Base-by-base conservation (phyloP, 1,140 invertebrate species). In the Potamilus streckersoni region DNA sequence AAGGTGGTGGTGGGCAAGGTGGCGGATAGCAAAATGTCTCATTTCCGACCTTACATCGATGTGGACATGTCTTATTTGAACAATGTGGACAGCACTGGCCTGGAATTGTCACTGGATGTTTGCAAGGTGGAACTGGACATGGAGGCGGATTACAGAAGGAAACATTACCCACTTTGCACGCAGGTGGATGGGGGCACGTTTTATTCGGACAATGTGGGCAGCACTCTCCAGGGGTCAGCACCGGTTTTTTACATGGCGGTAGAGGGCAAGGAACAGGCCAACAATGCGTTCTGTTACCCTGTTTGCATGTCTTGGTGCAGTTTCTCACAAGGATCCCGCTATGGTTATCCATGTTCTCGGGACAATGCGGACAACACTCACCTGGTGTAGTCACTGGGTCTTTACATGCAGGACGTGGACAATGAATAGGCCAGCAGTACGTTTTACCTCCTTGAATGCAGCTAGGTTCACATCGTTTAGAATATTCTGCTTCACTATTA, bases 1-100 rank as follows among this genome's bases (percentile, higher is more conserved):
- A 72, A 2, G 55, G 49, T 56, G 71, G 71, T 13, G 71, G 71
- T 17, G 71, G 71, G 38, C 71, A 72, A 4, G 71, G 71, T 0
- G 71, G 71, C 19, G 71, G 71, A 27, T 63, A 62, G 19, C 71
- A 72, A 3, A 65, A 65, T 13, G 71, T 72, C 49, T 64, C 13
- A 56, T 72, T 72, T 13, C 71, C 71, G 5, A 72, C 31, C 6
- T 61, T 72, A 57, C 71, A 72, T 23, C 49, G 61, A 23, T 64
- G 38, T 49, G 38, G 38, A 6, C 38, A 49, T 49, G 38, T 49
- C 38, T 49, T 49, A 49, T 49, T 49, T 1, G 38, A 49, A 8
- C 38, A 49, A 49, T 49, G 64, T 56, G 71, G 71, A 57, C 71
- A 72, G 38, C 20, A 72, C 15, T 72, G 71, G 2, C 61, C 71